A percentile compares a stretch with the other conserved stretches of the same genome.
phyloP scores from a whole-genome alignment of 1,140 invertebrate species.

The Ruditapes philippinarum region DNA sequence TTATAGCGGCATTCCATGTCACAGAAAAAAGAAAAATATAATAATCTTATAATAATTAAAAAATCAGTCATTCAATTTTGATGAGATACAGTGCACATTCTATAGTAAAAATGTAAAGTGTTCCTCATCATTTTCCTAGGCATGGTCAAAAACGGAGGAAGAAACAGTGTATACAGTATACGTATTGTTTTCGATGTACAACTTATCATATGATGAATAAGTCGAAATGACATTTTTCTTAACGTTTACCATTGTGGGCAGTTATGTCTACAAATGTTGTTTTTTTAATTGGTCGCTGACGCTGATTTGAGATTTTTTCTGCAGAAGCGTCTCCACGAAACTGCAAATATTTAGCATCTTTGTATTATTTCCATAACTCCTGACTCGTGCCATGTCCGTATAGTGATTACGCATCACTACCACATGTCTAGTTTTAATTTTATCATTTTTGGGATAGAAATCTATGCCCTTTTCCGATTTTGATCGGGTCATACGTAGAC shows the following conservation, averaged over 20 bases:
- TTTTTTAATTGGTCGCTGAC: too few species aligned
- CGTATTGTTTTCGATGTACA: too few species aligned
- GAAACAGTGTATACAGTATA: background rate
- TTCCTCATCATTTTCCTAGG: background rate
- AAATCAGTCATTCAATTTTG: constrained; percentile 2
- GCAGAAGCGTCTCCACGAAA: too few species aligned
- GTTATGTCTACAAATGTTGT: background rate
- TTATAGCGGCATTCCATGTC: background rate
- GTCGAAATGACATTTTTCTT: background rate
- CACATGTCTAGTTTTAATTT: too few species aligned
- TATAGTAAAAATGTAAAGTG: background rate
- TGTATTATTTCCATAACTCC: too few species aligned
- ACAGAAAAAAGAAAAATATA: background rate
- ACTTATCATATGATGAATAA: background rate
- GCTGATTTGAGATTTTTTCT: too few species aligned
- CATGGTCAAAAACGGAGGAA: background rate
- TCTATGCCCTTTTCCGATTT: too few species aligned
- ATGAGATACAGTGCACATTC: background rate
- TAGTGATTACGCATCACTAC: too few species aligned
- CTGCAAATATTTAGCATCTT: too few species aligned
- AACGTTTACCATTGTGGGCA: background rate
- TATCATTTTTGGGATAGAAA: too few species aligned
- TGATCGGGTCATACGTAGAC: too few species aligned
- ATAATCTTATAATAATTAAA: background rate
- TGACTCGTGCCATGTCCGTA: too few species aligned